These are phyloP conservation scores for Danaus melanippus DNA, from an alignment of 1,140 invertebrate genomes.

Conservation along the genomic window DNA sequence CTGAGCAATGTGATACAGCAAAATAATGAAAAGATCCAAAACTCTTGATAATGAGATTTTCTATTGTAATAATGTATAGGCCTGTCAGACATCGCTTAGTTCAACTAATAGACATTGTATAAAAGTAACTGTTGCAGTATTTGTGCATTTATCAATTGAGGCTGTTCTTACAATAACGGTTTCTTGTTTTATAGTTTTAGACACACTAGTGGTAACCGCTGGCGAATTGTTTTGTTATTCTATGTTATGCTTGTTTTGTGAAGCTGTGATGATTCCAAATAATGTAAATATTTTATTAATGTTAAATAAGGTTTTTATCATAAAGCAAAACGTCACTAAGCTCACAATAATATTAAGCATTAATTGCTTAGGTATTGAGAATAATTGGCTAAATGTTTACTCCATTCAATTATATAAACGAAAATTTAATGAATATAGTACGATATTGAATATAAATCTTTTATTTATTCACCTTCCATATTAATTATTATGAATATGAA, in stretches of 20 bases:
- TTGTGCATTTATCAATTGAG: constrained; percentile 63
- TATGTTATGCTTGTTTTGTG: constrained; percentile 69
- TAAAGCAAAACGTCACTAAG: constrained; percentile 49
- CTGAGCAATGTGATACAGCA: constrained; percentile 8
- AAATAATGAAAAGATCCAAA: constrained; percentile 7
- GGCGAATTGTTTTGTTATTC: constrained; percentile 59
- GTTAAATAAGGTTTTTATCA: constrained; percentile 61
- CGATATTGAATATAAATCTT: constrained; percentile 32
- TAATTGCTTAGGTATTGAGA: constrained; percentile 51
- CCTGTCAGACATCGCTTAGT: constrained; percentile 6
- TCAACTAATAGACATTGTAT: constrained; percentile 15
- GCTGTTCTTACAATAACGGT: constrained; percentile 42
- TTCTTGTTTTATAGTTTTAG: constrained; percentile 65
- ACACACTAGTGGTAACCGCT: constrained; percentile 39
- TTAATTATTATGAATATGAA: not conserved
- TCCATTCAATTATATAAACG: constrained; percentile 67
- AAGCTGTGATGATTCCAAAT: constrained; percentile 71
- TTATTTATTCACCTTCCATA: constrained; percentile 22
- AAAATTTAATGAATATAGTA: constrained; percentile 67
- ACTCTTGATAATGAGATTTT: not conserved
- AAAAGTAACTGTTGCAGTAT: constrained; percentile 49
- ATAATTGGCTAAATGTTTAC: constrained; percentile 69
- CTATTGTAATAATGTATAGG: constrained; percentile 6
- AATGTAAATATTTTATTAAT: constrained; percentile 69
- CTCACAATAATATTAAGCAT: constrained; percentile 61